Evolutionary conservation across 2,797 vertebrate species (phyloP).

Genomic region (Bryconaethiops microstoma): DNA sequence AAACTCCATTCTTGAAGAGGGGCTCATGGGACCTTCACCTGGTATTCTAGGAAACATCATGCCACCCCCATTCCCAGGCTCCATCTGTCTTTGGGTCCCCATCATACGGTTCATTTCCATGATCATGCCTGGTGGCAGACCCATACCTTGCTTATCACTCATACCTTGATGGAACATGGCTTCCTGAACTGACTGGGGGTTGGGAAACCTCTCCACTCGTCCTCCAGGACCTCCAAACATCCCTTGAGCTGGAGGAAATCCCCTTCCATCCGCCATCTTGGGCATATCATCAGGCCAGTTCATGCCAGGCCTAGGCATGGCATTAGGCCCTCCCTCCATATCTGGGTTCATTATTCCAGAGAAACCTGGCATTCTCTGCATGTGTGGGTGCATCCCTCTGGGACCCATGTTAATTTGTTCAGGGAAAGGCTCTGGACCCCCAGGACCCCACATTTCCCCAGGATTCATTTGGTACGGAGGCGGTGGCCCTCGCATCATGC

Average conservation of each 20-base stretch:
- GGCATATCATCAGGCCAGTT: conserved; percentile 97
- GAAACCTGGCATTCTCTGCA: conserved; percentile 95
- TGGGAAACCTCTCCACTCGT: conserved; percentile 94
- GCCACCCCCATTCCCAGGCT: conserved; percentile 87
- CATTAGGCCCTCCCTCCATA: conserved; percentile 90
- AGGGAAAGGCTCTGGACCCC: conserved; percentile 89
- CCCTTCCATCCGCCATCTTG: conserved; percentile 92
- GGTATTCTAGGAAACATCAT: conserved; percentile 97
- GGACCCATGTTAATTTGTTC: conserved; percentile 92
- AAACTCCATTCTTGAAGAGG: conserved; percentile 91
- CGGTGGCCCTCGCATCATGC: conserved; percentile 91
- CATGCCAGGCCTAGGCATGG: conserved; percentile 86
- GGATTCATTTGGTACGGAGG: conserved; percentile 97
- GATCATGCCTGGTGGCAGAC: conserved; percentile 90
- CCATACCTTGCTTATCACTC: conserved; percentile 91
- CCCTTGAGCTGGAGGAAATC: conserved; percentile 86
- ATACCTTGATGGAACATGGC: conserved; percentile 96
- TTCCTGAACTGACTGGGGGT: conserved; percentile 92
- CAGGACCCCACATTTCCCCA: conserved; percentile 92
- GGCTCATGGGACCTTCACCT: conserved; percentile 93
- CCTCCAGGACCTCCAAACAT: conserved; percentile 90
- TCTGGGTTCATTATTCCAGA: conserved; percentile 96
- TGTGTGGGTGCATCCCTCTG: conserved; percentile 91
- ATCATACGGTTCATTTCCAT: conserved; percentile 97
- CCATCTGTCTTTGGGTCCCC: conserved; percentile 91